Conservation (phyloP, 1,140 invertebrate species). For the Xylocopa sonorina region DNA sequence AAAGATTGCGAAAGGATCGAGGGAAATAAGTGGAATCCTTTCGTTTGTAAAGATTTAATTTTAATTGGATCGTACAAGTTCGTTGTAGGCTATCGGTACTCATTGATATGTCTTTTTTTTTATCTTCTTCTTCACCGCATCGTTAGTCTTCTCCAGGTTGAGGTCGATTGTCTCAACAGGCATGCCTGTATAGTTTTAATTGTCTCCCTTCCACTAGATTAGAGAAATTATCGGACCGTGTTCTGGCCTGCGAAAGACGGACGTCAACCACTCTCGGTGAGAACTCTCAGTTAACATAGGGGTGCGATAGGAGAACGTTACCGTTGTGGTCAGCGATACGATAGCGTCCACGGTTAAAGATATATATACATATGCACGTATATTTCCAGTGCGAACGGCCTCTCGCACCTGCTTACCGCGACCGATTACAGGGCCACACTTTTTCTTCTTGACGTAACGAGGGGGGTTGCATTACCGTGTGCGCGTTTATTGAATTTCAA, state of each 20-base stretch:
- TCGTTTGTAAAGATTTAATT: not conserved
- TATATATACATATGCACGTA: too few relatives aligned
- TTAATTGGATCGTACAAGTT: not conserved
- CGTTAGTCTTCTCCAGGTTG: not conserved
- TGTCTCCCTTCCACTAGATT: slow-evolving; percentile 37
- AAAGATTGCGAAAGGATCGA: too few relatives aligned
- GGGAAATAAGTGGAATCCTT: too few relatives aligned
- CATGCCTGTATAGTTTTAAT: slow-evolving; percentile 23
- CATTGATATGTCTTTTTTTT: not conserved
- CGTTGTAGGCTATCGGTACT: not conserved
- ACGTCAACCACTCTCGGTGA: slow-evolving; percentile 52
- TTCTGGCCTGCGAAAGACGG: slow-evolving; percentile 49
- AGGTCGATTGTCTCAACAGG: slow-evolving; percentile 1
- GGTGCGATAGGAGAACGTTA: slow-evolving; percentile 59
- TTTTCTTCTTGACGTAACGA: slow-evolving; percentile 49
- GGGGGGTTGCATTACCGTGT: not conserved
- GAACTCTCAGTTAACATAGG: slow-evolving; percentile 55
- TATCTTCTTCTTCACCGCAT: not conserved
- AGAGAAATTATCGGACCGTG: slow-evolving; percentile 42
- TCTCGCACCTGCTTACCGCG: slow-evolving; percentile 48
- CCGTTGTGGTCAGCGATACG: slow-evolving; percentile 41
- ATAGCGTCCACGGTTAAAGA: slow-evolving; percentile 46
- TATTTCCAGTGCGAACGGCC: slow-evolving; percentile 25
- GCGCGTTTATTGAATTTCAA: slow-evolving; percentile 22
- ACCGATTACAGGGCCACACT: slow-evolving; percentile 40